phyloP scores from a whole-genome alignment of 2,797 vertebrate genomes.

The Nyctibius grandis region DNA sequence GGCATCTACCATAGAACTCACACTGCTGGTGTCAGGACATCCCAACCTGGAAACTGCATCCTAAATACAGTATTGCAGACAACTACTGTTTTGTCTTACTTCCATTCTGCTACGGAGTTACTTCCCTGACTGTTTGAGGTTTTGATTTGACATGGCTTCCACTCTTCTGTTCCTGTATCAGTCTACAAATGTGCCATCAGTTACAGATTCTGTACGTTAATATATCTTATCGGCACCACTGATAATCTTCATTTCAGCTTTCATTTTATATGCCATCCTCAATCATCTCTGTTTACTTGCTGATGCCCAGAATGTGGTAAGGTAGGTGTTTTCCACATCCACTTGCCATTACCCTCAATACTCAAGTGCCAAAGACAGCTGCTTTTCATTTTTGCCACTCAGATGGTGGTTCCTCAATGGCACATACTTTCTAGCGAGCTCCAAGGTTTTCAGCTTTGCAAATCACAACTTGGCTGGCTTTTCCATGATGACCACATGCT shows the following conservation, averaged over 20 bases:
- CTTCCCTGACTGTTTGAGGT: neutral
- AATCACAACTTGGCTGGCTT: neutral
- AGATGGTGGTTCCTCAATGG: neutral
- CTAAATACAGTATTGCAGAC: neutral
- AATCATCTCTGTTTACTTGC: neutral
- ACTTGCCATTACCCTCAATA: neutral
- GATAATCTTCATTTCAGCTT: neutral
- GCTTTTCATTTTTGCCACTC: neutral
- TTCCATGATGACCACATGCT: neutral
- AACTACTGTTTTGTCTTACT: neutral
- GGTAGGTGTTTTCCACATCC: neutral
- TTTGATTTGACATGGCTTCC: neutral
- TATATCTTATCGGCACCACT: neutral
- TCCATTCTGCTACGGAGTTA: neutral
- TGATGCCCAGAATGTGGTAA: neutral
- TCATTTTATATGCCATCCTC: neutral
- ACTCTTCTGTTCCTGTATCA: neutral
- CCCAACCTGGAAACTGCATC: rapidly evolving
- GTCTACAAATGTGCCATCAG: neutral
- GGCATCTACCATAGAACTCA: neutral
- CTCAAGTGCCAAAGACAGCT: neutral
- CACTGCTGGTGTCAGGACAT: neutral
- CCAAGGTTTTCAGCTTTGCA: neutral
- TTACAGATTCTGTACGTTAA: neutral
- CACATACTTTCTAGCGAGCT: neutral